phyloP scores from a whole-genome alignment of 2,888 invertebrate genomes.

The Diachrysia chrysitis region DNA sequence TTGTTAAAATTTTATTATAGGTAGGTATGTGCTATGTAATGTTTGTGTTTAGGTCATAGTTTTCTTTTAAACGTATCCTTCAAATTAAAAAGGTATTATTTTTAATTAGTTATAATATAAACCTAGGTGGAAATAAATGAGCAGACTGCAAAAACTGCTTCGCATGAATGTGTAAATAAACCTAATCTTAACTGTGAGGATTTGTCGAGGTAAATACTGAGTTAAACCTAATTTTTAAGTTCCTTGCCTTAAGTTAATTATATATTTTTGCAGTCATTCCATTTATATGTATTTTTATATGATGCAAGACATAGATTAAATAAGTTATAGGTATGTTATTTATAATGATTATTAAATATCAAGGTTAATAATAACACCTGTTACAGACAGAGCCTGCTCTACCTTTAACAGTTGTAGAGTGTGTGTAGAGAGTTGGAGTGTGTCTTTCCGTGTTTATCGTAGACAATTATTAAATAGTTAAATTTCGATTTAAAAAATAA shows the following conservation, averaged over 20 bases:
- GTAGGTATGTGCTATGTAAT: slow-evolving; percentile 18
- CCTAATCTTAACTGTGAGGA: not conserved
- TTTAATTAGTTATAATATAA: not conserved
- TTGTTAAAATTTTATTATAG: slow-evolving; percentile 60
- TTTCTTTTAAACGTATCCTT: slow-evolving; percentile 8
- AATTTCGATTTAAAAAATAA: not conserved
- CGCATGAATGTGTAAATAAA: not conserved
- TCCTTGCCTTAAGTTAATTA: not conserved
- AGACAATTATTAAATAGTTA: too few relatives aligned
- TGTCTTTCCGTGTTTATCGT: too few relatives aligned
- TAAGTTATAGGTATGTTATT: not conserved
- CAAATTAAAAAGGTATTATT: not conserved
- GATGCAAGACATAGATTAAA: not conserved
- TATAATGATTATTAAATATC: not conserved
- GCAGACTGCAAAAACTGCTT: not conserved
- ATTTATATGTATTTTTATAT: slow-evolving; percentile 2
- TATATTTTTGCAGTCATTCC: slow-evolving; percentile 6
- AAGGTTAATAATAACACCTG: not conserved
- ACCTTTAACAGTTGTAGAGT: not conserved
- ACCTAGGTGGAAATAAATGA: not conserved
- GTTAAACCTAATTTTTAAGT: not conserved
- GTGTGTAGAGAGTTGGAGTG: too few relatives aligned
- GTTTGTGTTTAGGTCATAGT: slow-evolving; percentile 17
- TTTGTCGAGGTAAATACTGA: not conserved
- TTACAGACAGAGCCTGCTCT: not conserved